Percentiles rank a stretch among this genome's conserved stretches.
Evolutionary conservation across 2,113 vertebrate species (phyloP).

Genomic region (Maylandia zebra): DNA sequence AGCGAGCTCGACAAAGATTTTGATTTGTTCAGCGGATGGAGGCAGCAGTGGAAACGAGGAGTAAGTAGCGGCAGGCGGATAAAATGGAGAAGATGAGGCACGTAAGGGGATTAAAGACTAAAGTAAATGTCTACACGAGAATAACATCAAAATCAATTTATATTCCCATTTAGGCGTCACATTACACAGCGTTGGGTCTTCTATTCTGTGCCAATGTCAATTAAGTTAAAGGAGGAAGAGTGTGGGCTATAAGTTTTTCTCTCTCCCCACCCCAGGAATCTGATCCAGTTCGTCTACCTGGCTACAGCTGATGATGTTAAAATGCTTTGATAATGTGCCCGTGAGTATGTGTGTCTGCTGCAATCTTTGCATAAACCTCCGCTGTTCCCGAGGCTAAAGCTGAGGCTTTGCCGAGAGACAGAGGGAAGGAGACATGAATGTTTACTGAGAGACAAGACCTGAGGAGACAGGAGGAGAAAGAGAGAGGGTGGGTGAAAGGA

Average conservation of each 20-base stretch:
- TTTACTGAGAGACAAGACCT: background rate
- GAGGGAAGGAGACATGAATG: background rate
- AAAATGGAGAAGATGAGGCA: background rate
- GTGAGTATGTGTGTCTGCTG: background rate
- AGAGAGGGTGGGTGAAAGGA: background rate
- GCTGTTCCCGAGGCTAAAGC: background rate
- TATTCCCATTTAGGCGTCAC: background rate
- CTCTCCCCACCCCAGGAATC: background rate
- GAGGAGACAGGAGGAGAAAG: background rate
- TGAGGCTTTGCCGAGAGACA: background rate
- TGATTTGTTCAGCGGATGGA: background rate
- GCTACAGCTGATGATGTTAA: background rate
- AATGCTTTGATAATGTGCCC: background rate
- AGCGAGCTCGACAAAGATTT: background rate
- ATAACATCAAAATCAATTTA: slow-evolving; percentile 19
- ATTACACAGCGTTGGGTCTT: background rate
- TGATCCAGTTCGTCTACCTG: background rate
- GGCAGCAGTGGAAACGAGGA: background rate
- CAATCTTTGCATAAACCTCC: background rate
- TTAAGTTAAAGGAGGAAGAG: background rate
- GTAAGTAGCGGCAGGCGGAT: background rate
- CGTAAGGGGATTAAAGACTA: slow-evolving; percentile 23
- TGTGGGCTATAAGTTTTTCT: background rate
- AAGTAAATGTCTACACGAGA: slow-evolving; percentile 20
- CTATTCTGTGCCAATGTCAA: background rate